Evolutionary conservation across 2,888 invertebrate genomes (phyloP), one percentile per base, ranked within the genome.

Genomic region (Leptinotarsa juncta): DNA sequence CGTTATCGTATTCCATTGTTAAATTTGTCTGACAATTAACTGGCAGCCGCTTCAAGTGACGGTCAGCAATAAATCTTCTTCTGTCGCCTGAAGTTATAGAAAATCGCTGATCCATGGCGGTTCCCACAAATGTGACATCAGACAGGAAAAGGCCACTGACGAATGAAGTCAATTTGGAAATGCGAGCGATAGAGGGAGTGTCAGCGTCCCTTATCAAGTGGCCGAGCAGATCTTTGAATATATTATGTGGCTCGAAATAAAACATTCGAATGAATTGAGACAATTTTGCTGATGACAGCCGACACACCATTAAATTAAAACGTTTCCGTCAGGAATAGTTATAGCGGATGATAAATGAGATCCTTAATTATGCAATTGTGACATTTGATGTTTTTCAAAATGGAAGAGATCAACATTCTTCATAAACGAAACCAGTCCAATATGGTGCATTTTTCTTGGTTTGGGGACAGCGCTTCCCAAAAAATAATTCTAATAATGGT

Each of bases 121-220:
- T 69, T 79, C 79, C 78, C 80, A 73, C 78, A 78, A 81, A 82
- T 82, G 81, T 83, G 83, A 83, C 83, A 83, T 79, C 81, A 78
- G 85, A 84, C 83, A 83, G 83, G 82, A 84, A 85, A 85, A 83
- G 83, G 83, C 79, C 76, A 72, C 83, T 85, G 85, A 86, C 84
- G 84, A 84, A 86, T 86, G 84, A 82, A 80, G 81, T 82, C 84
- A 83, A 85, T 85, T 86, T 85, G 84, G 80, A 80, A 83, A 81
- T 80, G 82, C 82, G 84, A 83, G 83, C 82, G 81, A 82, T 80
- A 75, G 80, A 71, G 84, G 83, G 82, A 81, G 82, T 81, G 76
- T 80, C 71, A 71, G 65, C 66, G 70, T 74, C 74, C 67, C 71
- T 71, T 23, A 50, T 67, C 67, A 57, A 57, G 57, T 57, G 57